Conservation (phyloP, 2,888 invertebrate genomes). For the Mamestra brassicae region DNA sequence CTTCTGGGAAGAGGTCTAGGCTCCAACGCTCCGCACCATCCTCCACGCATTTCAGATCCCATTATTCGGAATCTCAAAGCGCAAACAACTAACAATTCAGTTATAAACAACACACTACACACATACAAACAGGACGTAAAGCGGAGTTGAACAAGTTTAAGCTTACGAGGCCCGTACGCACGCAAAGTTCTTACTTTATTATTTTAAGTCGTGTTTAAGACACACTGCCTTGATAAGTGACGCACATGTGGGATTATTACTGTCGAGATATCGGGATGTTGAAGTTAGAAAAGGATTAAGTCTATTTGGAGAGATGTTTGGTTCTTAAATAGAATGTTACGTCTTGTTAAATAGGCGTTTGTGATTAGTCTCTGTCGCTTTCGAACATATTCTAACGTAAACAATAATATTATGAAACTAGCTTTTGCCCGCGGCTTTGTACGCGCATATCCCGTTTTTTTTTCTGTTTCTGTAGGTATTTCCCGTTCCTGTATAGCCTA, state of each 20-base stretch:
- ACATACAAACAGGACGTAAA: slow-evolving; percentile 50
- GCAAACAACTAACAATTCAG: slow-evolving; percentile 51
- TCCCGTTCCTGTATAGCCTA: no score
- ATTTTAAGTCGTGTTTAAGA: slow-evolving; percentile 59
- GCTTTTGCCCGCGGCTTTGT: no score
- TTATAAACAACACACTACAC: slow-evolving; percentile 59
- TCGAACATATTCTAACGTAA: neutral
- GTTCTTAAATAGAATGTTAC: slow-evolving; percentile 25
- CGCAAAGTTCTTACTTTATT: slow-evolving; percentile 65
- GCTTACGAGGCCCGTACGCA: slow-evolving; percentile 58
- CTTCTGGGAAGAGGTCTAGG: neutral
- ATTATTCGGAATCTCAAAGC: slow-evolving; percentile 50
- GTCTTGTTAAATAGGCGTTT: neutral
- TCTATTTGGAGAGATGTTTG: slow-evolving; percentile 20
- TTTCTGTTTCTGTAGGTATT: no score
- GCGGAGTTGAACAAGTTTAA: slow-evolving; percentile 63
- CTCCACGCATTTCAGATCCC: slow-evolving; percentile 28
- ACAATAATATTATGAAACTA: neutral
- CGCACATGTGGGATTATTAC: slow-evolving; percentile 39
- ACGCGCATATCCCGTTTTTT: no score
- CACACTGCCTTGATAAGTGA: slow-evolving; percentile 42
- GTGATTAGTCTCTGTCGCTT: slow-evolving; percentile 5
- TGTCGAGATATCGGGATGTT: slow-evolving; percentile 39
- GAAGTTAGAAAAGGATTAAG: slow-evolving; percentile 45
- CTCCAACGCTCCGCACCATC: neutral